These are phyloP conservation scores for Chorisops tibialis DNA, from an alignment of 2,888 invertebrate genomes.

Conservation along the genomic window DNA sequence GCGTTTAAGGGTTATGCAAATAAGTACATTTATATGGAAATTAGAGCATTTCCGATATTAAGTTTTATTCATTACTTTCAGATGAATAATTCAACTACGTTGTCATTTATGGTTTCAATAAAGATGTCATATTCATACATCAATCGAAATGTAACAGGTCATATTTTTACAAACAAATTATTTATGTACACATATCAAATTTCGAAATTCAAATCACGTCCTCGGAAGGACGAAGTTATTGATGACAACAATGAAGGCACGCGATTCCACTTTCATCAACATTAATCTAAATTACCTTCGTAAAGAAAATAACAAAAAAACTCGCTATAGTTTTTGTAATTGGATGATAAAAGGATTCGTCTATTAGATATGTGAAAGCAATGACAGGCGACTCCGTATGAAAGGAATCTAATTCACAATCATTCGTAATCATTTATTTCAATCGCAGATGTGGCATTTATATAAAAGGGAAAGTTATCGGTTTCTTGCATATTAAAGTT, in stretches of 20 bases:
- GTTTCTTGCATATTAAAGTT: neutral
- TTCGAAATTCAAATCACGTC: conserved; percentile 5
- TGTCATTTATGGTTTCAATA: too few species aligned
- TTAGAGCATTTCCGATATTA: too few species aligned
- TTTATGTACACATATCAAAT: neutral
- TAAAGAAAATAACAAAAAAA: neutral
- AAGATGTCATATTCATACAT: too few species aligned
- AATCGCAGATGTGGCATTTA: neutral
- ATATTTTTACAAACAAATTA: too few species aligned
- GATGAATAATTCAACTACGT: too few species aligned
- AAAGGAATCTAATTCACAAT: neutral
- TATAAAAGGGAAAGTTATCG: neutral
- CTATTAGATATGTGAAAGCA: conserved; percentile 10
- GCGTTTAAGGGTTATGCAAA: too few species aligned
- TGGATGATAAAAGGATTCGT: conserved; percentile 18
- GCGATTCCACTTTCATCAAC: neutral
- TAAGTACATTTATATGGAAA: too few species aligned
- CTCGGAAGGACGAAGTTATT: neutral
- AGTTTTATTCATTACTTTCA: too few species aligned
- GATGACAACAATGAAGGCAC: neutral
- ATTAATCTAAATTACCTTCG: conserved; percentile 13
- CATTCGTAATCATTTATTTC: conserved; percentile 12
- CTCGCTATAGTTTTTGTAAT: neutral
- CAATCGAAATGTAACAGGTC: too few species aligned
- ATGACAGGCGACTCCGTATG: neutral